Percentiles rank a stretch among this genome's conserved stretches.
Evolutionary conservation across 53 echinoderm and acorn worm species (phyloP).

Genomic region (Crossaster papposus): DNA sequence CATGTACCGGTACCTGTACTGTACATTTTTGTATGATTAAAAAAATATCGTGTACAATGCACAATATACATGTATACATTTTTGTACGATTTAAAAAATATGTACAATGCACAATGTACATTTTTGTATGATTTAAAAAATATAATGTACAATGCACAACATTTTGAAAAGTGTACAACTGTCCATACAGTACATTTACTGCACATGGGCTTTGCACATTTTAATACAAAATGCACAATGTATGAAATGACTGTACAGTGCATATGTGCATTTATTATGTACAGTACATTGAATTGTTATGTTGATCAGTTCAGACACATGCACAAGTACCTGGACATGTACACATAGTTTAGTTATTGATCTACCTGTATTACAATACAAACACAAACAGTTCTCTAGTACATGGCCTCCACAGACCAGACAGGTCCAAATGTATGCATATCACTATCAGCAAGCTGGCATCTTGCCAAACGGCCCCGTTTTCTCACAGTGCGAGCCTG

Average conservation of each 20-base stretch:
- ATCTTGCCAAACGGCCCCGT: conserved; percentile 10
- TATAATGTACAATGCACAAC: too few species aligned
- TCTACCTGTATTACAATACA: background rate
- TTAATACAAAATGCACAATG: too few species aligned
- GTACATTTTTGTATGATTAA: background rate
- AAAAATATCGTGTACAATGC: background rate
- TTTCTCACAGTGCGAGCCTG: conserved; percentile 12
- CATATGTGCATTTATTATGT: background rate
- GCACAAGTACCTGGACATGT: background rate
- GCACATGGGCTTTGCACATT: too few species aligned
- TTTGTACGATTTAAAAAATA: too few species aligned
- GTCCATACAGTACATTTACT: too few species aligned
- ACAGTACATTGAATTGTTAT: background rate
- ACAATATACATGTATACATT: conserved; percentile 11
- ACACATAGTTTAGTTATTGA: background rate
- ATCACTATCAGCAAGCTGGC: conserved; percentile 27
- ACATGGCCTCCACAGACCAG: background rate
- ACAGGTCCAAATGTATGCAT: background rate
- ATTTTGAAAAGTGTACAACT: too few species aligned
- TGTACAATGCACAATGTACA: too few species aligned
- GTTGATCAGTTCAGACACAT: background rate
- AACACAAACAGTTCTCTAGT: too few species aligned
- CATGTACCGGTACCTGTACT: background rate
- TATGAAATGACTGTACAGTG: background rate
- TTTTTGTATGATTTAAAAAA: too few species aligned